These are phyloP conservation scores for Cryptoprocta ferox DNA, from an alignment of 2,797 vertebrate genomes.

Conservation along the genomic window DNA sequence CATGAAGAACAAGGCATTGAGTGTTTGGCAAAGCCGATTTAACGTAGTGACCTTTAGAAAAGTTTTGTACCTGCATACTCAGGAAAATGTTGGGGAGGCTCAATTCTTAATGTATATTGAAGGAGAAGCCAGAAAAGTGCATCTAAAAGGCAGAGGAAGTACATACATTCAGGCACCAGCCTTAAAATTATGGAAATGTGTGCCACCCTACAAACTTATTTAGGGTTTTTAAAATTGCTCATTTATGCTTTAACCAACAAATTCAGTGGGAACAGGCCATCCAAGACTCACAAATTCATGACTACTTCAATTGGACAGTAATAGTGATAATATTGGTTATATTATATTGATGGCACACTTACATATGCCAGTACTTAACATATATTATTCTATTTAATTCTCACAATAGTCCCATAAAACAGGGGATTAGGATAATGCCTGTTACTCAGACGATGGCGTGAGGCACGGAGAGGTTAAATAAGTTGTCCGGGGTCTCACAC, in stretches of 20 bases:
- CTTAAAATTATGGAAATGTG: conserved; percentile 1
- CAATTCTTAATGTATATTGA: background rate
- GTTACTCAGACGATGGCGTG: background rate
- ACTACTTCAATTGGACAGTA: background rate
- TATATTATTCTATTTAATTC: conserved; percentile 9
- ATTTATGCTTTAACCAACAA: background rate
- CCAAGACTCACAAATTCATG: background rate
- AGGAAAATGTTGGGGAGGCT: background rate
- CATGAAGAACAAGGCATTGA: background rate
- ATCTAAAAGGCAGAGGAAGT: background rate
- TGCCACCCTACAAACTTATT: background rate
- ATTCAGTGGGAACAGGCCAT: background rate
- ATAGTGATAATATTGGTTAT: background rate
- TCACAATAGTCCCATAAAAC: background rate
- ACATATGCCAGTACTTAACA: background rate
- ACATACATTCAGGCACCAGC: background rate
- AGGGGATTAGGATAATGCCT: background rate
- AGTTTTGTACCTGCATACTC: background rate
- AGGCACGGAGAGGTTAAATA: background rate
- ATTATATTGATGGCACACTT: conserved; percentile 4
- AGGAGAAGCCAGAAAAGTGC: background rate
- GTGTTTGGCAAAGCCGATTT: background rate
- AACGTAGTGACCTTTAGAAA: background rate
- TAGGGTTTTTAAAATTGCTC: background rate
- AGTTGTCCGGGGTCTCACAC: background rate